These are phyloP conservation scores for Drosophila paramelanica DNA, from an alignment of 2,888 invertebrate genomes.

Conservation along the genomic window DNA sequence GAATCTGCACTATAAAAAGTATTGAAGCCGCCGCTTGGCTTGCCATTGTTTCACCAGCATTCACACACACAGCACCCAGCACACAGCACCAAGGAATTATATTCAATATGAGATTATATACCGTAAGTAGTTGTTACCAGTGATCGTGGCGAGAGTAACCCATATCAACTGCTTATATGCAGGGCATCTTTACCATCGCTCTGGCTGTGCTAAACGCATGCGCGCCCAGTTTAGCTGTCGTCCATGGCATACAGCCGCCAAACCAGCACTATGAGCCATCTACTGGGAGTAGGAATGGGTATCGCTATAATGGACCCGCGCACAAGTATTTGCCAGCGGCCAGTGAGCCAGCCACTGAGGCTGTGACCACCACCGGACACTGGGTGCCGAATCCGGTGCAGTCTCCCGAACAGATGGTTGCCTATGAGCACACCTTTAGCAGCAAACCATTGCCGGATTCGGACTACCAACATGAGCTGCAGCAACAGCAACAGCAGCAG, in stretches of 20 bases:
- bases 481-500: conserved; percentile 5
- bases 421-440: conserved; percentile 27
- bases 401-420: conserved; percentile 10
- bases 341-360: conserved; percentile 30
- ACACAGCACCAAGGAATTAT: conserved; percentile 3
- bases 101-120: conserved; percentile 19
- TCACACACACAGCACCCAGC: conserved; percentile 12
- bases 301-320: conserved; percentile 70
- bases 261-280: conserved; percentile 8
- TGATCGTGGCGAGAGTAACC: not conserved
- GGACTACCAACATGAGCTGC: not conserved
- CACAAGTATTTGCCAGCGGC: conserved; percentile 63
- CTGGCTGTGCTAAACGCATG: conserved; percentile 20
- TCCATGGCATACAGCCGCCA: conserved; percentile 53
- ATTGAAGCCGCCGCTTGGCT: conserved; percentile 25
- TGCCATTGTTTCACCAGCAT: conserved; percentile 39
- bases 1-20: conserved; percentile 48
- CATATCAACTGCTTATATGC: not conserved
- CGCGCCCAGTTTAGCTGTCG: conserved; percentile 44
- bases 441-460: conserved; percentile 6
- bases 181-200: conserved; percentile 20
- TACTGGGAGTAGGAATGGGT: conserved; percentile 44
- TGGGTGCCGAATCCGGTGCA: conserved; percentile 41
- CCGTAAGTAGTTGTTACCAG: conserved; percentile 17
- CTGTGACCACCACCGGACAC: conserved; percentile 45